Conservation (phyloP, 2,797 vertebrate species). For the Lophotriccus pileatus region DNA sequence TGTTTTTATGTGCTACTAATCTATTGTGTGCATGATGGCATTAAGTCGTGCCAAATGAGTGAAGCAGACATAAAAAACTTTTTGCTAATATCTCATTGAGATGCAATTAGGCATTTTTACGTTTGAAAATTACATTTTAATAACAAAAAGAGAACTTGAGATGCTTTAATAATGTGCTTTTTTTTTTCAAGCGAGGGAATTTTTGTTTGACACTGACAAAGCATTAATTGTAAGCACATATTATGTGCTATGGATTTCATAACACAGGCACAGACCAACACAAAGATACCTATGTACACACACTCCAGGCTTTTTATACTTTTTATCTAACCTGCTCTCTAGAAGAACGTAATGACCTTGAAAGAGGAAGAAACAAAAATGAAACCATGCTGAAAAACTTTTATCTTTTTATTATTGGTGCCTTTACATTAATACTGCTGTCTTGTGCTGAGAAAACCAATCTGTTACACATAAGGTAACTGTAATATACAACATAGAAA, state of each 20-base stretch:
- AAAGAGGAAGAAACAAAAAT: constrained; percentile 46
- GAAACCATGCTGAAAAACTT: constrained; percentile 75
- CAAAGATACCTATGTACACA: not conserved
- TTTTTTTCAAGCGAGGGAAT: not conserved
- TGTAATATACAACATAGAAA: constrained; percentile 96
- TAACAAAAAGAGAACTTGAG: not conserved
- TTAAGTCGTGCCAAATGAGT: not conserved
- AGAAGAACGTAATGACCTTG: not conserved
- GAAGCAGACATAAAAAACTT: not conserved
- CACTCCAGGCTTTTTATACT: not conserved
- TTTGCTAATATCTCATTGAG: not conserved
- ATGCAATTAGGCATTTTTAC: not conserved
- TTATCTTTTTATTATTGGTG: constrained; percentile 75
- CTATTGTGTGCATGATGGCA: not conserved
- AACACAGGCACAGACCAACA: not conserved
- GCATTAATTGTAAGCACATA: not conserved
- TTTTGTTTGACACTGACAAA: not conserved
- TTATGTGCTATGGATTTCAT: not conserved
- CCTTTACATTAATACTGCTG: constrained; percentile 84
- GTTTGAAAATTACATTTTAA: not conserved
- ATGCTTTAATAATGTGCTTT: not conserved
- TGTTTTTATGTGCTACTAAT: not conserved
- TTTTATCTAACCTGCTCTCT: not conserved
- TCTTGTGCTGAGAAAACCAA: constrained; percentile 95
- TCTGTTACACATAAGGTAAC: constrained; percentile 89